Conservation (phyloP, 2,113 vertebrate genomes). For the Antennarius striatus region DNA sequence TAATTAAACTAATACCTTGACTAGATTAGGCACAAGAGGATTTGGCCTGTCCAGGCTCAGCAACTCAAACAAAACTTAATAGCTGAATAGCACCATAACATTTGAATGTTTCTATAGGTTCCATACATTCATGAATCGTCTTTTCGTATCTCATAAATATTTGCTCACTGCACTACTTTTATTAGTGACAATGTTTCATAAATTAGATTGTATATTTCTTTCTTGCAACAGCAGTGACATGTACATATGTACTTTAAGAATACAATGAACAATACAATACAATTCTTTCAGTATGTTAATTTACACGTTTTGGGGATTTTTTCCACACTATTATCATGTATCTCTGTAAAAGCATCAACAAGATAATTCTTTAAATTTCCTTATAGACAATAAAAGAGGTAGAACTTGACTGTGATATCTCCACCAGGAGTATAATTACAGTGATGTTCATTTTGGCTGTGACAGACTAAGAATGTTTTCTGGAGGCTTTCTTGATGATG, state of each 20-base stretch:
- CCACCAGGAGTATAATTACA: neutral
- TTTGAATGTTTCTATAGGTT: conserved; percentile 18
- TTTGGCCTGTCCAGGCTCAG: conserved; percentile 51
- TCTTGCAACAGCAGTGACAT: neutral
- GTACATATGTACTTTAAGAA: neutral
- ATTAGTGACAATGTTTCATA: too few relatives aligned
- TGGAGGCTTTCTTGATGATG: conserved; percentile 24
- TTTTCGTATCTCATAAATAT: too few relatives aligned
- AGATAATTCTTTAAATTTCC: too few relatives aligned
- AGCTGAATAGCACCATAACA: conserved; percentile 39
- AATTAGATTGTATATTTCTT: neutral
- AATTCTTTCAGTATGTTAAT: too few relatives aligned
- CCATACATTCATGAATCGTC: too few relatives aligned
- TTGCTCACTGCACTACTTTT: too few relatives aligned
- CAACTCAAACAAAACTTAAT: conserved; percentile 48
- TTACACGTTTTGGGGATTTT: too few relatives aligned
- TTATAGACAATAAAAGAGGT: too few relatives aligned
- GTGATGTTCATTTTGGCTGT: conserved; percentile 5
- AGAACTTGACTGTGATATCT: neutral
- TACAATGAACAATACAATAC: too few relatives aligned
- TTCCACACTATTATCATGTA: too few relatives aligned
- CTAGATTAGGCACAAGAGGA: conserved; percentile 70
- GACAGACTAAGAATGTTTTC: neutral
- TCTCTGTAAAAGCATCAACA: too few relatives aligned
- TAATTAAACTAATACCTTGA: conserved; percentile 59